phyloP scores from a whole-genome alignment of 2,113 vertebrate genomes.

The Regulus satrapa region DNA sequence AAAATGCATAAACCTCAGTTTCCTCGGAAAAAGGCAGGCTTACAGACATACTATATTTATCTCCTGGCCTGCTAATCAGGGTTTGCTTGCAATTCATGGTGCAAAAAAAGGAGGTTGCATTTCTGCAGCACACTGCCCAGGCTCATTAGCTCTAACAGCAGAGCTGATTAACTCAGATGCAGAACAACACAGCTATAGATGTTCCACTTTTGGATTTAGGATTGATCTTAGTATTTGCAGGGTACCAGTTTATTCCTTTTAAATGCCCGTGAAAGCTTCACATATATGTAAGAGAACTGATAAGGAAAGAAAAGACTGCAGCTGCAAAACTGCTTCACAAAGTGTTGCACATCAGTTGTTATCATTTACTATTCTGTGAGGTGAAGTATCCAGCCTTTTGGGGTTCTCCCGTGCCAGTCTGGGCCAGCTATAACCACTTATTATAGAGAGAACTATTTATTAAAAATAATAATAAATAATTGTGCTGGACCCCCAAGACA shows the following conservation, averaged over 20 bases:
- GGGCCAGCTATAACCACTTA: too few relatives aligned
- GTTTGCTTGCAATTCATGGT: neutral
- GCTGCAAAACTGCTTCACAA: constrained; percentile 19
- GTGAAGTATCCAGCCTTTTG: too few relatives aligned
- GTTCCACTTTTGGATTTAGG: neutral
- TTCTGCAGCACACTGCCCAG: neutral
- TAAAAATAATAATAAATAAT: too few relatives aligned
- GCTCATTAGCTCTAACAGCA: neutral
- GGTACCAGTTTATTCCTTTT: neutral
- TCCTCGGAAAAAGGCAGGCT: neutral
- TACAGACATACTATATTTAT: neutral
- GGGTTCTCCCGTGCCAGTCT: too few relatives aligned
- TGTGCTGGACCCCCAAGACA: too few relatives aligned
- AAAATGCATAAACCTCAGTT: neutral
- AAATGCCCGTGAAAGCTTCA: neutral
- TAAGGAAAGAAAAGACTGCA: neutral
- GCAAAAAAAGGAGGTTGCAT: neutral
- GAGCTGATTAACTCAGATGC: neutral
- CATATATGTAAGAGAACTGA: neutral
- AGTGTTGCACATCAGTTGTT: constrained; percentile 36
- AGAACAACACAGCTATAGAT: neutral
- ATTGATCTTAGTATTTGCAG: neutral
- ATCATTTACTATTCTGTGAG: constrained; percentile 28
- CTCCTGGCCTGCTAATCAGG: neutral
- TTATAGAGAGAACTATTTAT: too few relatives aligned